Conservation (phyloP, 2,113 vertebrate species). For the Chaenogobius annularis region DNA sequence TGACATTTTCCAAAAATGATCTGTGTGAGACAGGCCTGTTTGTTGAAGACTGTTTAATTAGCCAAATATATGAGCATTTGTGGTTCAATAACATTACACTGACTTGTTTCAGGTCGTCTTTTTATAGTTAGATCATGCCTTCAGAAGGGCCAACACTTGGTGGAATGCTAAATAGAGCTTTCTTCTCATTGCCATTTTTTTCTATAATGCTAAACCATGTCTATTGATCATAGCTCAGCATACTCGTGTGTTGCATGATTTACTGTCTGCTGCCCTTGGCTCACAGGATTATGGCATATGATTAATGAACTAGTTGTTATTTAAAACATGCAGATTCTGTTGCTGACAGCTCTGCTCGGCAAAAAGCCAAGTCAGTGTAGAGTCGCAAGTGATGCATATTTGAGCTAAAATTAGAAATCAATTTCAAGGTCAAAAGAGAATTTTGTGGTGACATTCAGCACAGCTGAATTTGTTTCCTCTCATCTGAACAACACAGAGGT, state of each 20-base stretch:
- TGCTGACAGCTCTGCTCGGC: conserved; percentile 17
- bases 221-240: not conserved
- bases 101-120: too few species aligned
- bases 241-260: not conserved
- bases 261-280: not conserved
- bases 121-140: too few species aligned
- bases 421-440: conserved; percentile 30
- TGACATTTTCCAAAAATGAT: too few species aligned
- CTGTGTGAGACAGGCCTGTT: not conserved
- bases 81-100: too few species aligned
- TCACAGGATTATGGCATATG: conserved; percentile 4
- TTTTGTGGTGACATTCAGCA: conserved; percentile 8
- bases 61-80: too few species aligned
- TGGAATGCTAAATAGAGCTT: too few species aligned
- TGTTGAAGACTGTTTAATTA: too few species aligned
- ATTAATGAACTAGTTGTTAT: conserved; percentile 36
- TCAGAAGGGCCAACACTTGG: not conserved
- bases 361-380: conserved; percentile 12
- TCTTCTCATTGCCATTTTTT: not conserved
- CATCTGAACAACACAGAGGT: not conserved
- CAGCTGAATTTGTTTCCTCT: not conserved
- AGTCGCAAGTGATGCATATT: conserved; percentile 22
- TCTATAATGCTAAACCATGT: not conserved
- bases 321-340: conserved; percentile 17
- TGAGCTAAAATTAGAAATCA: conserved; percentile 7